phyloP scores from a whole-genome alignment of 37 sponge, comb jelly and placozoan species.

The Crambe crambe region DNA sequence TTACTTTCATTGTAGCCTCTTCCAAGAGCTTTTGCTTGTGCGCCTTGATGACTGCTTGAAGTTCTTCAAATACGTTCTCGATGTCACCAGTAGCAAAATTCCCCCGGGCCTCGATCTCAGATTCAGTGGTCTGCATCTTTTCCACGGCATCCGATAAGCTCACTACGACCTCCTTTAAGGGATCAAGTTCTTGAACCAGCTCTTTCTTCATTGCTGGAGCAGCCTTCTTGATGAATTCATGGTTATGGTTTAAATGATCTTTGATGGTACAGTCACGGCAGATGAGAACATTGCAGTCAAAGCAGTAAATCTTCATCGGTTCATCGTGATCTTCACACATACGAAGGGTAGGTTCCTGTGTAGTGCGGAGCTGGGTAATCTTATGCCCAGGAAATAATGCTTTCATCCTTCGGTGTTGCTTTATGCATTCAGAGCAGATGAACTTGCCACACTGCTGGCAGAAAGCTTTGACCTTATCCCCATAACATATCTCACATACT shows the following conservation, averaged over 20 bases:
- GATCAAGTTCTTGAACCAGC: background rate
- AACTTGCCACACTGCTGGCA: constrained; percentile 35
- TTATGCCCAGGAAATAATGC: constrained; percentile 6
- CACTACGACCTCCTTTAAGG: constrained; percentile 5
- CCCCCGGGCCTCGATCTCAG: constrained; percentile 12
- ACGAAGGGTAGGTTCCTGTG: background rate
- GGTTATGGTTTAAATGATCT: constrained; percentile 13
- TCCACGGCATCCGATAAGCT: background rate
- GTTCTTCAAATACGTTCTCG: background rate
- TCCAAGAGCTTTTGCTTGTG: constrained; percentile 1
- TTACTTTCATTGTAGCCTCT: background rate
- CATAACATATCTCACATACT: background rate
- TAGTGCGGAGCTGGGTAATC: background rate
- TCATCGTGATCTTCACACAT: constrained; percentile 8
- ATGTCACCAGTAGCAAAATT: background rate
- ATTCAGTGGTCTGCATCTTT: background rate
- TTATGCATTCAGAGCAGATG: constrained; percentile 16
- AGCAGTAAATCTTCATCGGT: constrained; percentile 26
- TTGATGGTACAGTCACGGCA: constrained; percentile 16
- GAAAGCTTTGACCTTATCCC: constrained; percentile 13
- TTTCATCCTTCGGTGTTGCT: constrained; percentile 9
- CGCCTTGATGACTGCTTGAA: background rate
- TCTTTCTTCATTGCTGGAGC: constrained; percentile 16
- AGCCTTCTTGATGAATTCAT: constrained; percentile 10
- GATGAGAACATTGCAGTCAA: constrained; percentile 25